Evolutionary conservation across 1,140 invertebrate genomes (phyloP), one percentile per base, ranked within the genome.

Genomic region (Papilio polyxenes): DNA sequence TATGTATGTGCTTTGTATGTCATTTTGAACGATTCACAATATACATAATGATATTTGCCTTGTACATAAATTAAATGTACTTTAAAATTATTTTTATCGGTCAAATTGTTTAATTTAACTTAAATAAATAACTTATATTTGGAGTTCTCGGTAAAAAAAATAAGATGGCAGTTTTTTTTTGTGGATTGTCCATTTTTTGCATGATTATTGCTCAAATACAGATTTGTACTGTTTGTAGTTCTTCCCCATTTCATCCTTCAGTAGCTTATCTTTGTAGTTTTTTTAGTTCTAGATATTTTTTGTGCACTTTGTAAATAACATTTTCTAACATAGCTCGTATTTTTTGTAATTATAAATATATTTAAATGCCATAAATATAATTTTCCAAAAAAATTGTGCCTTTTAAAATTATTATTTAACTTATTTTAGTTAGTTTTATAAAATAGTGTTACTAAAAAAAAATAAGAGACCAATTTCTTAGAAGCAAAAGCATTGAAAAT

Each of bases 21-120:
- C 15, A 40, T 76, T 51, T 49, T 76, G 48, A 13, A 31, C 49
- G 17, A 76, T 76, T 76, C 75, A 76, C 75, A 76, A 76, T 20
- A 20, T 49, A 37, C 23, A 31, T 31, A 2, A 31, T 31, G 2
- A 31, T 81, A 40, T 74, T 2, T 74, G 40, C 23, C 2, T 31
- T 2, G 23, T 31, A 31, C 2, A 31, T 44, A 44, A 44, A 44
- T 44, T 44, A 44, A 44, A 44, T 7, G 7, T 44, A 44, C 7
- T 44, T 44, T 44, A 44, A 44, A 44, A 31, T 31, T 31, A 31
- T 31, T 2, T 31, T 1, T 31, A 31, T 31, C 23, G 23, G 23
- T 31, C 23, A 31, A 31, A 31, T 31, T 31, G 2, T 31, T 31
- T 31, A 31, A 31, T 31, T 31, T 31, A 31, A 31, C 23, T 1